A percentile compares a stretch with the other conserved stretches of the same genome.
These are phyloP conservation scores for Neodiprion virginianus DNA, from an alignment of 1,140 invertebrate genomes.

Conservation along the genomic window DNA sequence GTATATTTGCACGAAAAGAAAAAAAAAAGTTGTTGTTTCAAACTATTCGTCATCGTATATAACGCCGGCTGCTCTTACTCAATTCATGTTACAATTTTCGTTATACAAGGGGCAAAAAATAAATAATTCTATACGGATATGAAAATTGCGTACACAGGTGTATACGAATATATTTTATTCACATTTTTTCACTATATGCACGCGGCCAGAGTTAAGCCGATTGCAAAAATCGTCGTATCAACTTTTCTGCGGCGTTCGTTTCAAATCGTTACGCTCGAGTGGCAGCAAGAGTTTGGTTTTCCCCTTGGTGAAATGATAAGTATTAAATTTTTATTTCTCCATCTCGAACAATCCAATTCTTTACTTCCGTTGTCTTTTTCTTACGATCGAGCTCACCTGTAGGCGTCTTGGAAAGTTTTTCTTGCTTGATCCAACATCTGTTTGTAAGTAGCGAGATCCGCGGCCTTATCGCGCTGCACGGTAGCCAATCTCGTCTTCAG, in stretches of 20 bases:
- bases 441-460: slow-evolving; percentile 46
- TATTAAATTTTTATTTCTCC: too few relatives aligned
- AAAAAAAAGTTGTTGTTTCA: too few relatives aligned
- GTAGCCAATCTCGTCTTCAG: slow-evolving; percentile 50
- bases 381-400: slow-evolving; percentile 32
- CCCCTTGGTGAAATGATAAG: not conserved
- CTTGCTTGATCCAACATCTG: slow-evolving; percentile 46
- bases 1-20: too few relatives aligned
- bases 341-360: not conserved
- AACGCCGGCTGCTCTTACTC: too few relatives aligned
- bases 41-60: too few relatives aligned
- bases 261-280: not conserved
- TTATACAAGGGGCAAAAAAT: too few relatives aligned
- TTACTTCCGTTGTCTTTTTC: not conserved
- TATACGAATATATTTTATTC: too few relatives aligned
- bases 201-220: too few relatives aligned
- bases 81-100: too few relatives aligned
- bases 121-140: too few relatives aligned
- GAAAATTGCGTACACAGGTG: too few relatives aligned
- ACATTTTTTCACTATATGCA: too few relatives aligned
- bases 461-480: slow-evolving; percentile 49
- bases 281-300: not conserved
- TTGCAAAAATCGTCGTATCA: not conserved
- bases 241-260: not conserved
- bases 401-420: slow-evolving; percentile 45